Evolutionary conservation across 2,113 vertebrate species (phyloP).

Genomic region (Thamnaconus septentrionalis): DNA sequence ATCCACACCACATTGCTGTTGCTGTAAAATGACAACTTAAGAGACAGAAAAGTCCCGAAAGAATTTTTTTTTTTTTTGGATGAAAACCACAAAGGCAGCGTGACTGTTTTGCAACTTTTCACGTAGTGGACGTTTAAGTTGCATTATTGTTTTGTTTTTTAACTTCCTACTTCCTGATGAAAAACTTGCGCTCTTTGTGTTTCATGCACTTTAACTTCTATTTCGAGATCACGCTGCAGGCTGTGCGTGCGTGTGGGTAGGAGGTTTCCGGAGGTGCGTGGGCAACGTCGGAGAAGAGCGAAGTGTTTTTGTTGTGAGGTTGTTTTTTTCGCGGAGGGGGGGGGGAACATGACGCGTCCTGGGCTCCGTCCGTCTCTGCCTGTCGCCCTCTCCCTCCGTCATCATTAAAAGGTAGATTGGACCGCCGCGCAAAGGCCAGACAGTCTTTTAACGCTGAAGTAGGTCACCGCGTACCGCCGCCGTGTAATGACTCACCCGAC

Average conservation of each 20-base stretch:
- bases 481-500: constrained; percentile 35
- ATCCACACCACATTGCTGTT: too few species aligned
- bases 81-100: too few species aligned
- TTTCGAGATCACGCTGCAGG: constrained; percentile 27
- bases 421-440: constrained; percentile 21
- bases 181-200: neutral
- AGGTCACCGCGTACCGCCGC: constrained; percentile 47
- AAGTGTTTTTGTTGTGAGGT: constrained; percentile 7
- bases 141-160: too few species aligned
- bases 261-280: constrained; percentile 51
- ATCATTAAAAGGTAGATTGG: constrained; percentile 42
- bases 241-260: constrained; percentile 22
- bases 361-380: constrained; percentile 17
- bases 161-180: too few species aligned
- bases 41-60: too few species aligned
- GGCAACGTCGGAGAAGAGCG: constrained; percentile 46
- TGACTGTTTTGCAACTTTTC: too few species aligned
- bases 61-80: too few species aligned
- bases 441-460: constrained; percentile 49
- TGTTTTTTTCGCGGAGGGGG: too few species aligned
- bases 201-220: neutral
- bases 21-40: too few species aligned
- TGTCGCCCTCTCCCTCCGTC: constrained; percentile 23
- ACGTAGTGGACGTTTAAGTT: too few species aligned
- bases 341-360: constrained; percentile 26